Evolutionary conservation across 2,113 vertebrate species (phyloP), one percentile per base, ranked within the genome.

Genomic region (Cnemophilus loriae): DNA sequence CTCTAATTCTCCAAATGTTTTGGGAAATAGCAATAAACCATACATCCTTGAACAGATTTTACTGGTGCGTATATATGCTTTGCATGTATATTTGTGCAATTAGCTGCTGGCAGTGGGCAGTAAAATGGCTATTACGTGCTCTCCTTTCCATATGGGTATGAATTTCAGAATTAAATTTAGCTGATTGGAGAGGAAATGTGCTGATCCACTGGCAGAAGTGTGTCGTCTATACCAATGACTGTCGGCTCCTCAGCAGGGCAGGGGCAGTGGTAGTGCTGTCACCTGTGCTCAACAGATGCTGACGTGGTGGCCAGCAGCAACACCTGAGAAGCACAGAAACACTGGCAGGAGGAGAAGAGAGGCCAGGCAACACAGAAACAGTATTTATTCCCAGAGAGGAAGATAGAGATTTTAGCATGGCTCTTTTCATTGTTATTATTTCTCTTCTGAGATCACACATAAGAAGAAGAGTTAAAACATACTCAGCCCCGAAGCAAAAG

Each of bases 1-100:
- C 88, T 80, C 80, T 81, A 77, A 85, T 93, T 83, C 69, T 81
- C 82, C 15, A 75, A 96, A 87, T 93, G 88, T 86, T 96, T 92
- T 90, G 35, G 26, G 69, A 90, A 93, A 90, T 68, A 81, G 60
- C 56, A 87, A 49, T 86, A 92, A 96, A 33, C 44, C 49, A 71
- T 84, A 35, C 32, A 70, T 96, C 60, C 83, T 84, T 41, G 32
- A 88, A 61, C 56, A 89, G 64, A 93, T 95, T 94, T 92, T 93
- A 56, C 44, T 80, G 32, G 60, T 22, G 35, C 1, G 0, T 68
- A 27, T 74, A 39, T 94, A 71, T 78, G 79, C 73, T 94, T 88
- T 67, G 56, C 59, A 33, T 88, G 60, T 67, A 59, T 94, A 86
- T 93, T 90, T 78, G 52, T 88, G 64, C 92, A 92, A 86, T 92